Conservation (phyloP, 2,797 vertebrate species). For the Crypturellus tataupa region DNA sequence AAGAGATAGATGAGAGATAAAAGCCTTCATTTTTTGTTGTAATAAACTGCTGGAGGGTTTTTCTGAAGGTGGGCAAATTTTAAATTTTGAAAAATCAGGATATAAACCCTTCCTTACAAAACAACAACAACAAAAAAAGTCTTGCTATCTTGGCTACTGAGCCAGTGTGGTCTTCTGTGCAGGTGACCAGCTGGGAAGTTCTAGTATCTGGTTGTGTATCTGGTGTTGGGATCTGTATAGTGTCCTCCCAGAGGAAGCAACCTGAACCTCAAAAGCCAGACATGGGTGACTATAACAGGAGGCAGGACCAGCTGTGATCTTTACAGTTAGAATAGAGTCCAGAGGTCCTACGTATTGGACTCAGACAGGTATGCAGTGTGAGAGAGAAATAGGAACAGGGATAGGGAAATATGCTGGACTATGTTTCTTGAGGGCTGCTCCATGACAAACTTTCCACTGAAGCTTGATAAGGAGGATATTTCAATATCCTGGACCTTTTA, state of each 20-base stretch:
- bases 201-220: not conserved
- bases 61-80: not conserved
- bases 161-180: not conserved
- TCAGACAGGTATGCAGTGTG: not conserved
- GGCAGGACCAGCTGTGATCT: conserved; percentile 37
- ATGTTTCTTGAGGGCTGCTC: not conserved
- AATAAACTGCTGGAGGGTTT: not conserved
- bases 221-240: not conserved
- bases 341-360: not conserved
- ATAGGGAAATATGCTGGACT: not conserved
- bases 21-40: not conserved
- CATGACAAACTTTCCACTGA: not conserved
- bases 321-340: not conserved
- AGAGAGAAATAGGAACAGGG: accelerated
- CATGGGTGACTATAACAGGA: conserved; percentile 31
- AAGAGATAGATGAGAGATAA: not conserved
- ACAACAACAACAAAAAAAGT: not conserved
- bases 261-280: not conserved
- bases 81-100: not conserved
- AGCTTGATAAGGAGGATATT: not conserved
- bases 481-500: not conserved
- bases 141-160: not conserved
- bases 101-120: accelerated
- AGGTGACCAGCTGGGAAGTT: not conserved
- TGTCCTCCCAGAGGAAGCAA: not conserved